Percentiles rank a stretch among this genome's conserved stretches.
These are phyloP conservation scores for Atherix ibis DNA, from an alignment of 2,888 invertebrate genomes.

Conservation along the genomic window DNA sequence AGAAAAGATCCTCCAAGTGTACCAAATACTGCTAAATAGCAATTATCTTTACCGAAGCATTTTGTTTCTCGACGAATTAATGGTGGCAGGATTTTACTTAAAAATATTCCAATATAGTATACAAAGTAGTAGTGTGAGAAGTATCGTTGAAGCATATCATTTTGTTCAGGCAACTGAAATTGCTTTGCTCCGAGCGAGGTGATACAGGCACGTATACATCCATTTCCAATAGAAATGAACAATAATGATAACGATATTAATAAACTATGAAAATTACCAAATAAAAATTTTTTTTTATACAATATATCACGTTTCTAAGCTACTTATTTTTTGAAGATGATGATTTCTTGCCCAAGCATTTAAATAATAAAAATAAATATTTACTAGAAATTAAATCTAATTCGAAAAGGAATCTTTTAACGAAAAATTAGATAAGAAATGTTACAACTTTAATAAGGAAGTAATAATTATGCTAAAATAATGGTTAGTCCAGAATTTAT, in stretches of 20 bases:
- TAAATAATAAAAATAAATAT: too few species aligned
- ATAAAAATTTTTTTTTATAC: slow-evolving; percentile 1
- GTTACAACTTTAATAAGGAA: too few species aligned
- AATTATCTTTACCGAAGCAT: slow-evolving; percentile 38
- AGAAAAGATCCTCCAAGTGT: slow-evolving; percentile 44
- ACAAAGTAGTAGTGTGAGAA: slow-evolving; percentile 54
- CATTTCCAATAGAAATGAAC: slow-evolving; percentile 49
- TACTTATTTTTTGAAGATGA: too few species aligned
- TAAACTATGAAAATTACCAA: slow-evolving; percentile 22
- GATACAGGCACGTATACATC: slow-evolving; percentile 56
- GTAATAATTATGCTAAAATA: too few species aligned
- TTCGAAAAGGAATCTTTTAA: too few species aligned
- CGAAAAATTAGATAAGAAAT: too few species aligned
- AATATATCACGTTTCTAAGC: too few species aligned
- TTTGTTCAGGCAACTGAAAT: slow-evolving; percentile 39
- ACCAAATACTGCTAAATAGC: slow-evolving; percentile 47
- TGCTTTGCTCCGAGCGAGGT: slow-evolving; percentile 55
- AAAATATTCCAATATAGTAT: slow-evolving; percentile 41
- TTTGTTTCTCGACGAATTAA: slow-evolving; percentile 36
- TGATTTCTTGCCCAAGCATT: too few species aligned
- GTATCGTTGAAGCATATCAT: slow-evolving; percentile 39
- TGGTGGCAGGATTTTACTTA: slow-evolving; percentile 50
- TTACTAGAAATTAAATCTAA: too few species aligned
- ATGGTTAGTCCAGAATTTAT: too few species aligned
- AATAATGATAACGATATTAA: slow-evolving; percentile 40